phyloP scores from a whole-genome alignment of 1,140 invertebrate species.

The Drosophila pandora region DNA sequence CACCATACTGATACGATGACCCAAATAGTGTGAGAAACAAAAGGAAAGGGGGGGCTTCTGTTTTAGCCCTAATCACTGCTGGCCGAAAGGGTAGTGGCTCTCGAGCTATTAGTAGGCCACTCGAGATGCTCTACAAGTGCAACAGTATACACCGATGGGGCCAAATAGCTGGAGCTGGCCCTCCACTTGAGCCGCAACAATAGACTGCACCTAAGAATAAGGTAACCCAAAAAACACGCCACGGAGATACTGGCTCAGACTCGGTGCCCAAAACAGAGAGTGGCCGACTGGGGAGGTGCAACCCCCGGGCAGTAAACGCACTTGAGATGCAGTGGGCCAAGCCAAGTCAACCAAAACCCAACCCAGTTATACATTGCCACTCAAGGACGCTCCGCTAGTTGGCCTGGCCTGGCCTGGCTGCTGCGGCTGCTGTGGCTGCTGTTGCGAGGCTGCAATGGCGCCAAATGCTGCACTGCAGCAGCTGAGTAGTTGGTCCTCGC shows the following conservation, averaged over 20 bases:
- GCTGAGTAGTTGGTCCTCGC: slow-evolving; percentile 41
- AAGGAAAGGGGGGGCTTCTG: not conserved
- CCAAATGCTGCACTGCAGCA: slow-evolving; percentile 69
- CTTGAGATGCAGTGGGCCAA: slow-evolving; percentile 36
- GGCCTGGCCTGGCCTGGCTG: slow-evolving; percentile 20
- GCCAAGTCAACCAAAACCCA: not conserved
- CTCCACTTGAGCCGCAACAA: slow-evolving; percentile 49
- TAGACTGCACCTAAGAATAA: slow-evolving; percentile 54
- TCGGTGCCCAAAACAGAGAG: slow-evolving; percentile 19
- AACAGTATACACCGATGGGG: slow-evolving; percentile 32
- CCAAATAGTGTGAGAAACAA: slow-evolving; percentile 15
- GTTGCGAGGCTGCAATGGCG: slow-evolving; percentile 52
- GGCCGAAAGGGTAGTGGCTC: slow-evolving; percentile 39
- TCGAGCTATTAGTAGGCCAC: slow-evolving; percentile 73
- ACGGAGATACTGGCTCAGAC: slow-evolving; percentile 32
- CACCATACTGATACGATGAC: slow-evolving; percentile 4
- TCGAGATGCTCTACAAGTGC: slow-evolving; percentile 73
- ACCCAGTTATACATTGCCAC: slow-evolving; percentile 47
- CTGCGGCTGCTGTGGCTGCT: slow-evolving; percentile 18
- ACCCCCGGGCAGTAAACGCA: slow-evolving; percentile 53
- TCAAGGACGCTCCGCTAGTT: slow-evolving; percentile 62
- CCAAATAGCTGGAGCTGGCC: slow-evolving; percentile 21
- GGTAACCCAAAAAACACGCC: slow-evolving; percentile 57
- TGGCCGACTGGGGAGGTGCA: slow-evolving; percentile 1
- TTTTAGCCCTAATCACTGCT: slow-evolving; percentile 40